Conservation (phyloP, 1,140 invertebrate genomes). For the Papilio polyxenes region DNA sequence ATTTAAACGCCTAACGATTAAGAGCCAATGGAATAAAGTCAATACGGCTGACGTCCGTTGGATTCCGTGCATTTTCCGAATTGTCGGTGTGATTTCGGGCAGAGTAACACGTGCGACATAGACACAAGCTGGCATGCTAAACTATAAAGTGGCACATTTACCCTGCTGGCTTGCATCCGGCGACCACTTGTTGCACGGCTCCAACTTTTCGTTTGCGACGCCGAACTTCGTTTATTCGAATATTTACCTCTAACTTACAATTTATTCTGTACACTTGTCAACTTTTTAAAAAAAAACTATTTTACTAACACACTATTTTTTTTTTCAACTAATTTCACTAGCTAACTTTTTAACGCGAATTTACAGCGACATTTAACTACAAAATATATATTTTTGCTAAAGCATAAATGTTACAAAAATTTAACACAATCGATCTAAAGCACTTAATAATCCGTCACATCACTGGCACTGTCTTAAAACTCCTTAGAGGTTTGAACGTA, state of each 20-base stretch:
- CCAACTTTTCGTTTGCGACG: conserved; percentile 63
- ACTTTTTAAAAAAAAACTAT: conserved; percentile 13
- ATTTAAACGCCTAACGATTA: conserved; percentile 26
- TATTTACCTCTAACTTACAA: conserved; percentile 41
- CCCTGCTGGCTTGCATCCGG: conserved; percentile 73
- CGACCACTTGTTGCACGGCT: conserved; percentile 73
- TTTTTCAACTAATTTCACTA: conserved; percentile 20
- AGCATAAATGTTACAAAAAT: conserved; percentile 32
- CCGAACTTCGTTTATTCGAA: conserved; percentile 56
- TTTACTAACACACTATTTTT: conserved; percentile 18
- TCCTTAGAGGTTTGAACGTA: conserved; percentile 59
- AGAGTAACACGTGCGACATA: conserved; percentile 47
- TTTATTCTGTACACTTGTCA: conserved; percentile 43
- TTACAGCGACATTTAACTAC: conserved; percentile 38
- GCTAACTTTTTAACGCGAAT: conserved; percentile 27
- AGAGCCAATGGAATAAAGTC: conserved; percentile 32
- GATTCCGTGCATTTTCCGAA: not conserved
- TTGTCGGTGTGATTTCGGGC: conserved; percentile 15
- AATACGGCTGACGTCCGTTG: not conserved
- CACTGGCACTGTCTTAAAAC: conserved; percentile 66
- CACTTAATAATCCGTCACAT: conserved; percentile 56
- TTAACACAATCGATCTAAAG: conserved; percentile 48
- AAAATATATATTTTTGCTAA: conserved; percentile 38
- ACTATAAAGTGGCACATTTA: conserved; percentile 75
- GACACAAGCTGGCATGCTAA: conserved; percentile 72